Evolutionary conservation across 2,888 invertebrate genomes (phyloP).

Genomic region (Sycophila texana): DNA sequence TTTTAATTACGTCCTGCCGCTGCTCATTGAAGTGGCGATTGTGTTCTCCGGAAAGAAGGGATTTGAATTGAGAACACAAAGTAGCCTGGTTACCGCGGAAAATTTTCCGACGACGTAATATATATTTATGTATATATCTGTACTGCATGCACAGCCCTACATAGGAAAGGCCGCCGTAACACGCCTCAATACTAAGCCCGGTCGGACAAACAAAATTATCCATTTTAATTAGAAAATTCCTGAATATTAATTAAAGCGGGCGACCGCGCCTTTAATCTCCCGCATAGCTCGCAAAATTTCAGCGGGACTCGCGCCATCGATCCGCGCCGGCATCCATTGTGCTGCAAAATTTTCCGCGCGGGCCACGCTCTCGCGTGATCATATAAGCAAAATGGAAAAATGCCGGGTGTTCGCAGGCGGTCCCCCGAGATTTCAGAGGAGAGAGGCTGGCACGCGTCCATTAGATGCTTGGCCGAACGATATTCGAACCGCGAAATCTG

Average conservation of each 20-base stretch:
- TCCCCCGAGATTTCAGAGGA: conserved; percentile 27
- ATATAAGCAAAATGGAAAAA: background rate
- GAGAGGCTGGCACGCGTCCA: conserved; percentile 1
- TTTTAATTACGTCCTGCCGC: no score
- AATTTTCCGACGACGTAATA: no score
- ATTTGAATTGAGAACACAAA: no score
- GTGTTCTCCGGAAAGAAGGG: no score
- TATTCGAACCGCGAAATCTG: background rate
- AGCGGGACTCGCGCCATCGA: background rate
- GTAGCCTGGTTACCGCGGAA: no score
- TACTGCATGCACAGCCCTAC: no score
- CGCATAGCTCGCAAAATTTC: background rate
- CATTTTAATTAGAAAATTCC: conserved; percentile 8
- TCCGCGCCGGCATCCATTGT: background rate
- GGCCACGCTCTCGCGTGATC: background rate
- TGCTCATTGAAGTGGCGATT: no score
- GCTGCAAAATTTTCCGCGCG: background rate
- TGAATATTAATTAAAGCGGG: conserved; percentile 19
- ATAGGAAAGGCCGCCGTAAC: no score
- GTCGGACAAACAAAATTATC: background rate
- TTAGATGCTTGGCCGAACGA: conserved; percentile 15
- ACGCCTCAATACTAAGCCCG: background rate
- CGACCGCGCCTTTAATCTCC: background rate
- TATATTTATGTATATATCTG: no score
- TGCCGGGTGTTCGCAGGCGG: background rate